Evolutionary conservation across 2,888 invertebrate species (phyloP), one percentile per base, ranked within the genome.

Genomic region (Abscondita cerata): DNA sequence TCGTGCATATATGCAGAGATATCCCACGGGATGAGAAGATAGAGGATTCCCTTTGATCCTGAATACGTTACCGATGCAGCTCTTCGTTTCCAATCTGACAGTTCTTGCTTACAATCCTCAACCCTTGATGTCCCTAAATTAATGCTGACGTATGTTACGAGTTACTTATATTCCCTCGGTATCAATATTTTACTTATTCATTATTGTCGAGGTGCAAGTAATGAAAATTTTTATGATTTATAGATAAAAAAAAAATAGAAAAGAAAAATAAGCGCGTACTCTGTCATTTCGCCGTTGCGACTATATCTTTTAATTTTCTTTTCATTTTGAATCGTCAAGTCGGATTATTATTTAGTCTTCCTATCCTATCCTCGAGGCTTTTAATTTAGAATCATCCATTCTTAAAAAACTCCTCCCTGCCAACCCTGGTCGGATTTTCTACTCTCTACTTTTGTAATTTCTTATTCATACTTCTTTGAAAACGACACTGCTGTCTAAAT

Each of bases 301-400:
- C 25, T 25, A 59, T 65, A 67, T 69, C 70, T 70, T 70, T 69
- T 69, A 70, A 69, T 70, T 70, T 62, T 67, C 67, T 67, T 65
- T 70, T 66, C 62, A 68, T 68, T 68, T 65, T 62, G 58, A 65
- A 64, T 67, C 67, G 67, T 66, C 68, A 64, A 68, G 60, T 64
- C 65, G 64, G 62, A 65, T 68, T 68, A 70, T 68, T 70, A 67
- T 68, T 65, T 67, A 55, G 58, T 59, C 65, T 64, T 64, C 59
- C 67, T 60, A 50, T 61, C 58, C 61, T 69, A 70, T 68, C 67
- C 64, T 59, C 52, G 59, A 57, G 67, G 68, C 69, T 69, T 72
- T 67, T 70, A 72, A 72, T 72, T 70, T 70, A 63, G 67, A 71
- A 67, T 66, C 70, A 69, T 70, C 62, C 62, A 68, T 72, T 70